A percentile compares a stretch with the other conserved stretches of the same genome.
Evolutionary conservation across 2,797 vertebrate species (phyloP).

Genomic region (Amphiprion clarkii): DNA sequence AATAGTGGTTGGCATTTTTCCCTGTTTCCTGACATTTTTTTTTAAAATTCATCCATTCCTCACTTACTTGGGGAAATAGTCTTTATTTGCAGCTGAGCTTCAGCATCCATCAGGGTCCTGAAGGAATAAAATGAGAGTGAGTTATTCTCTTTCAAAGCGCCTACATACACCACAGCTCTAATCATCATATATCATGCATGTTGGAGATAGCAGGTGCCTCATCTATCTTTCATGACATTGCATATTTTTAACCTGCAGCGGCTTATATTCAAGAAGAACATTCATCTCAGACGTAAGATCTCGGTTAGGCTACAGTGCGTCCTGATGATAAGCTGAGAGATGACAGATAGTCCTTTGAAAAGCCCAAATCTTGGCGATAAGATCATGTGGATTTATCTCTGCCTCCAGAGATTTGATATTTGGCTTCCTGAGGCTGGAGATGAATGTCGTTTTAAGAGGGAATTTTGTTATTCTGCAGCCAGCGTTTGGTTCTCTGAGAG

Average conservation of each 20-base stretch:
- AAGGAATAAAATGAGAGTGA: not conserved
- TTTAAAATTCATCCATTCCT: too few species aligned
- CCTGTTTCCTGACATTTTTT: not conserved
- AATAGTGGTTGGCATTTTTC: not conserved
- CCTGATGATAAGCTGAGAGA: conserved; percentile 47
- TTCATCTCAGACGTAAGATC: conserved; percentile 33
- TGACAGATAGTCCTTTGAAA: conserved; percentile 50
- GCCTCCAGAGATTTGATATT: conserved; percentile 46
- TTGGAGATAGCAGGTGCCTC: conserved; percentile 10
- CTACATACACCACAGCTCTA: not conserved
- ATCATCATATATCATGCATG: conserved; percentile 28
- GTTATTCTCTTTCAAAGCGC: not conserved
- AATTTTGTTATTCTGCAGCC: conserved; percentile 33
- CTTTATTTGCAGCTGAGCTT: not conserved
- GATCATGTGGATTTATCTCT: conserved; percentile 53
- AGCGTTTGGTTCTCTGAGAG: conserved; percentile 32
- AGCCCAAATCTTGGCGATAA: conserved; percentile 41
- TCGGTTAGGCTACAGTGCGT: conserved; percentile 40
- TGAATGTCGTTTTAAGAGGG: conserved; percentile 33
- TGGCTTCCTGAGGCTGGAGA: conserved; percentile 42
- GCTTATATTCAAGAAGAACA: conserved; percentile 18
- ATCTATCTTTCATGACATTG: conserved; percentile 48
- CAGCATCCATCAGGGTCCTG: not conserved
- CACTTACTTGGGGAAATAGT: not conserved
- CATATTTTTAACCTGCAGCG: conserved; percentile 41